A percentile compares a stretch with the other conserved stretches of the same genome.
Evolutionary conservation across 2,888 invertebrate genomes (phyloP).

Genomic region (Bellardia bayeri): DNA sequence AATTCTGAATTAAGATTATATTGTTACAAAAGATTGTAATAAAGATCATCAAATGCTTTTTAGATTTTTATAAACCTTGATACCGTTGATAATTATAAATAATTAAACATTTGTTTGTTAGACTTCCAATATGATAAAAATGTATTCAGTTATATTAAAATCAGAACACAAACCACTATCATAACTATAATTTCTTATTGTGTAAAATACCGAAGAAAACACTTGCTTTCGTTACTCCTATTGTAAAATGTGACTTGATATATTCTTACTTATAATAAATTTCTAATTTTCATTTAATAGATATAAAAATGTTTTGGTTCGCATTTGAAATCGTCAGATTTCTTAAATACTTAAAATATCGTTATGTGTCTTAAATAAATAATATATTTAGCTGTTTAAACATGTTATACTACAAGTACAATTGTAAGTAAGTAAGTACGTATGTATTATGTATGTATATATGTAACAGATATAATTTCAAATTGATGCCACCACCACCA

Average conservation of each 20-base stretch:
- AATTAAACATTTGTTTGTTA: too few relatives aligned
- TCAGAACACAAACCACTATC: neutral
- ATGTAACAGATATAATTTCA: neutral
- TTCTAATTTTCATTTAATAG: slow-evolving; percentile 20
- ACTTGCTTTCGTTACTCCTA: neutral
- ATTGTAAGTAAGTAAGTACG: too few relatives aligned
- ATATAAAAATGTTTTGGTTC: slow-evolving; percentile 22
- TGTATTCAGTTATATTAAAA: too few relatives aligned
- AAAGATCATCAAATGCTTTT: too few relatives aligned
- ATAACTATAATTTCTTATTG: neutral
- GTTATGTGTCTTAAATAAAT: slow-evolving; percentile 6
- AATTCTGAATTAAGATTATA: too few relatives aligned
- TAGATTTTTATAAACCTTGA: too few relatives aligned
- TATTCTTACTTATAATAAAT: neutral
- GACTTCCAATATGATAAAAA: neutral
- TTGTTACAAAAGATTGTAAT: too few relatives aligned
- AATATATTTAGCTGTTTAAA: neutral
- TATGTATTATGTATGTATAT: neutral
- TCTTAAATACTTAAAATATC: slow-evolving; percentile 11
- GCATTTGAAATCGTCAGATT: slow-evolving; percentile 3
- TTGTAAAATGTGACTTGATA: neutral
- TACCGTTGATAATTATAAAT: too few relatives aligned
- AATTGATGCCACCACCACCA: neutral
- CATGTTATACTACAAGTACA: neutral
- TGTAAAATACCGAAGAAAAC: neutral